Base-by-base conservation (phyloP, 2,113 vertebrate species). In the Apus apus region DNA sequence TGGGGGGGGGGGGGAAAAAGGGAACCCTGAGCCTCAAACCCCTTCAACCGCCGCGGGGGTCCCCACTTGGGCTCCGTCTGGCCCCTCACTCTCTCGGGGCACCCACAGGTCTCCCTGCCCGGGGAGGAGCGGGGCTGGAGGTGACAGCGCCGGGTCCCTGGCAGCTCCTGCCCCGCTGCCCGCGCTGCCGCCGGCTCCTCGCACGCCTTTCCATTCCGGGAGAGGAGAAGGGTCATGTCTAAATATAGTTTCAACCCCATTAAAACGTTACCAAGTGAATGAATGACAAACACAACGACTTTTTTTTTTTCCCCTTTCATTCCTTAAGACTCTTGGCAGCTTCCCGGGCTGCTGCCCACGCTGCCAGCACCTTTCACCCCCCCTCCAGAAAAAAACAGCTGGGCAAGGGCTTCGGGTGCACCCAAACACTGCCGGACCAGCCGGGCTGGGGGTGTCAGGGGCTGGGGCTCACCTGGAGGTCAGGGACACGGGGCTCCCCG, bases 211-310 rank as follows among this genome's bases (percentile, higher is more conserved):
- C 96, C 95, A 96, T 96, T 97, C 96, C 20, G 75, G 96, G 96
- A 95, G 30, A 80, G 96, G 94, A 96, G 95, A 88, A 92, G 94
- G 90, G 95, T 95, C 96, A 95, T 19, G 29, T 5, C 96, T 96
- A 97, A 96, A 97, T 95, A 96, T 96, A 97, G 94, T 18, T 76
- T 58, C 90, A 53, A 22, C 64, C 85, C 88, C 78, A 50, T 70
- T 90, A 46, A 88, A 85, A 85, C 10, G 90, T 97, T 94, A 96
- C 95, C 90, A 90, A 96, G 95, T 73, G 85, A 94, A 95, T 93
- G 79, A 85, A 79, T 93, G 92, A 70, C 88, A 88, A 93, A 91
- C 88, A 91, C 60, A 72, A 48, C 26, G 4, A 3, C 27, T 20
- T 30, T 34, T 67, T 56, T 38, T 45, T 54, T 77, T 43, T 51